phyloP scores from a whole-genome alignment of 2,888 invertebrate genomes.

The Osedax fenrisi region DNA sequence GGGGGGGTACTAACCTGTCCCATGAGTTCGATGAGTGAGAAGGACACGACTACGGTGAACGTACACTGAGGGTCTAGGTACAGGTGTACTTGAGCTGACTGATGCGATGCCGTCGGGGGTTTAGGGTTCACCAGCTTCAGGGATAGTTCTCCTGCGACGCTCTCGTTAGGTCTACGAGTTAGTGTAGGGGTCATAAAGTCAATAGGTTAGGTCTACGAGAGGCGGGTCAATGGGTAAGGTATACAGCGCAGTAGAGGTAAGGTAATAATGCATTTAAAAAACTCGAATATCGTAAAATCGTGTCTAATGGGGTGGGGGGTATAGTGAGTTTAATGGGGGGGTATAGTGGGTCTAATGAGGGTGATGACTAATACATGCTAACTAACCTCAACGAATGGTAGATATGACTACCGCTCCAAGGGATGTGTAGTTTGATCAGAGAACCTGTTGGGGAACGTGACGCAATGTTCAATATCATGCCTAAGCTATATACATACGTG shows the following conservation, averaged over 20 bases:
- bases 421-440: slow-evolving; percentile 32
- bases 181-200: too few relatives aligned
- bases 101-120: too few relatives aligned
- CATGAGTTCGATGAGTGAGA: slow-evolving; percentile 33
- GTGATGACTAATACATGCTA: not conserved
- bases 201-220: too few relatives aligned
- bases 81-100: slow-evolving; percentile 40
- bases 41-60: slow-evolving; percentile 38
- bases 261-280: too few relatives aligned
- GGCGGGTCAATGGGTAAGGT: not conserved
- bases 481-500: not conserved
- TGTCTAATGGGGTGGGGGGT: not conserved
- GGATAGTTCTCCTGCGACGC: slow-evolving; percentile 24
- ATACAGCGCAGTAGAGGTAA: not conserved
- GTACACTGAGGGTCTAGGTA: slow-evolving; percentile 45
- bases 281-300: not conserved
- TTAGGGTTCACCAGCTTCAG: slow-evolving; percentile 32
- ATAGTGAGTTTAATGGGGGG: not conserved
- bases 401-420: slow-evolving; percentile 34
- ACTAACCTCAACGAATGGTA: slow-evolving; percentile 17
- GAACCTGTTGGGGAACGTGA: slow-evolving; percentile 21
- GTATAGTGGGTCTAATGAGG: not conserved
- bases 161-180: too few relatives aligned
- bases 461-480: not conserved
- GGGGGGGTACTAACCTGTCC: slow-evolving; percentile 34